phyloP scores from a whole-genome alignment of 2,888 invertebrate genomes.

The Elmis aenea region DNA sequence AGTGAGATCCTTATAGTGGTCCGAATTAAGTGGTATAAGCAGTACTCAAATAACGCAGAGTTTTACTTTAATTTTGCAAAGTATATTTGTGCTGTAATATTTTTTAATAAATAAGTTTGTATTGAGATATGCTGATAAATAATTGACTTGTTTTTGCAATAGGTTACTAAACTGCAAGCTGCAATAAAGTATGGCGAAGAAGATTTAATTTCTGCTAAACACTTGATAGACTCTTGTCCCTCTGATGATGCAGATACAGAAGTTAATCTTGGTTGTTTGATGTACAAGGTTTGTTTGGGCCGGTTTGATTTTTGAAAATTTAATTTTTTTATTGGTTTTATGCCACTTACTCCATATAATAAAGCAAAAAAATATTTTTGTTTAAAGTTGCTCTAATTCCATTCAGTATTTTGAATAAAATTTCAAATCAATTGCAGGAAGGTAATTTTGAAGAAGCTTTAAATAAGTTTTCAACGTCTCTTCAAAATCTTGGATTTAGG shows the following conservation, averaged over 20 bases:
- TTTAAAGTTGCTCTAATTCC: no score
- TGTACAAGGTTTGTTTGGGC: constrained; percentile 65
- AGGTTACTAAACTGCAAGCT: constrained; percentile 82
- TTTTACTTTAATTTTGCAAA: not conserved
- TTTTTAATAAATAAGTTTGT: no score
- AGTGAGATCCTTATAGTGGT: no score
- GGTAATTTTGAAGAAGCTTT: constrained; percentile 85
- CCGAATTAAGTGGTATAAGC: no score
- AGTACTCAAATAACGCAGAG: no score
- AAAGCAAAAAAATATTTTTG: no score
- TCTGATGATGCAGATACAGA: constrained; percentile 89
- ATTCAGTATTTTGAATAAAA: no score
- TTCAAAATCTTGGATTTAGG: constrained; percentile 84
- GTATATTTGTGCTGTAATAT: constrained; percentile 1
- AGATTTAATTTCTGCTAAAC: constrained; percentile 86
- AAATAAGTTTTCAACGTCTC: constrained; percentile 79
- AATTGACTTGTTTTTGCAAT: constrained; percentile 11
- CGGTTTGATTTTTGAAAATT: not conserved
- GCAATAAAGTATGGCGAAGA: constrained; percentile 97
- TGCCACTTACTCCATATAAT: no score
- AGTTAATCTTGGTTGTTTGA: constrained; percentile 89
- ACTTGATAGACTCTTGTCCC: constrained; percentile 82
- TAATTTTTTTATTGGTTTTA: not conserved
- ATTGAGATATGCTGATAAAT: no score
- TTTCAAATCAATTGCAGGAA: constrained; percentile 52